Base-by-base conservation (phyloP, 2,888 invertebrate species). In the Drosophila nigritarsus region DNA sequence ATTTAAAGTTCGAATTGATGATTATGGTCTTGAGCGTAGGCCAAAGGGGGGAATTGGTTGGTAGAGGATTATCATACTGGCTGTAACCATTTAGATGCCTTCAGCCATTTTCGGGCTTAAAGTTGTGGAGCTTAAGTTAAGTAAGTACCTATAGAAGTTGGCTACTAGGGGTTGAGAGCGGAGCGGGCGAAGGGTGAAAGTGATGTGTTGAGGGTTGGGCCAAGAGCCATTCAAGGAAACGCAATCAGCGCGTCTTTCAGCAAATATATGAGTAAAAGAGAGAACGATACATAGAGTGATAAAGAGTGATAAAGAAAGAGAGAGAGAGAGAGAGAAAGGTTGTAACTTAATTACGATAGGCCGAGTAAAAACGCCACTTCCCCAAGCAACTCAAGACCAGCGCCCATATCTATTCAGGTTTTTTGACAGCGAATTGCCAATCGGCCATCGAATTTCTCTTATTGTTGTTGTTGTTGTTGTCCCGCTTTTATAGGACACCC, bases 291-390 rank as follows among this genome's bases (percentile, higher is more conserved):
- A 38, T 18, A 64, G 15, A 65, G 9, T 18, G 18, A 29, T 18
- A 27, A 45, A 55, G 50, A 27, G 13, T 6, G 30, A 38, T 29
- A 34, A 0, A 30, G 18, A 24, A 2, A 53, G 15, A 38, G 15
- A 20, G 3, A 48, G 2, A 56, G 11, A 45, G 27, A 15, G 18
- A 29, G 18, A 32, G 73, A 87, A 89, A 85, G 86, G 74, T 62
- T 85, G 88, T 89, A 85, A 85, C 85, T 87, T 85, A 85, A 85
- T 89, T 85, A 89, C 83, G 67, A 65, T 53, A 64, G 75, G 71
- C 66, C 62, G 53, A 55, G 50, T 18, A 34, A 15, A 53, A 53
- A 30, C 42, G 42, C 20, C 20, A 2, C 11, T 42, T 13, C 15
- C 2, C 8, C n/a, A 7, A 20, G 2, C 45, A 29, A n/a, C n/a